Conservation (phyloP, 2,113 vertebrate genomes). For the Spilogale gracilis region DNA sequence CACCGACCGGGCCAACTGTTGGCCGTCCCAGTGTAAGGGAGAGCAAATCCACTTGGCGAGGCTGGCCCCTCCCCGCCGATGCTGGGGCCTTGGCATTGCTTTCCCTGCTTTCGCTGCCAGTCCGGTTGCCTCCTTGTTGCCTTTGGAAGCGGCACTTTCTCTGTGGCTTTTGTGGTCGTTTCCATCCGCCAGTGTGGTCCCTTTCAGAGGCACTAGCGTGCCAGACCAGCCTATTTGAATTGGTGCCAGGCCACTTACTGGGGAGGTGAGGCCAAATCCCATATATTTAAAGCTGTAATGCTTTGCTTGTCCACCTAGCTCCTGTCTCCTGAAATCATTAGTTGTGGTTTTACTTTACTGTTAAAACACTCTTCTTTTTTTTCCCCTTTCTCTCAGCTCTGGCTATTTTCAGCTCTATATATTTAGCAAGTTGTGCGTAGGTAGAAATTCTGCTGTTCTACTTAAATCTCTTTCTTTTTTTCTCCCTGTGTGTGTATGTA, state of each 20-base stretch:
- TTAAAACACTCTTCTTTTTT: slow-evolving; percentile 87
- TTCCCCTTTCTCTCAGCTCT: slow-evolving; percentile 77
- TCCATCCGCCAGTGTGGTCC: slow-evolving; percentile 93
- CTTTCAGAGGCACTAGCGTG: slow-evolving; percentile 86
- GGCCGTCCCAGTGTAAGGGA: neutral
- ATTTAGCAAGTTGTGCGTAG: slow-evolving; percentile 83
- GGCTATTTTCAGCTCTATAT: slow-evolving; percentile 85
- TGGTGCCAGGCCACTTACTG: slow-evolving; percentile 89
- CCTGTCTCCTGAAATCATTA: slow-evolving; percentile 91
- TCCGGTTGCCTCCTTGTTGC: slow-evolving; percentile 88
- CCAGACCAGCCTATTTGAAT: slow-evolving; percentile 90
- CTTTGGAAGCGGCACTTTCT: slow-evolving; percentile 88
- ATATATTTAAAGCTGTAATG: slow-evolving; percentile 90
- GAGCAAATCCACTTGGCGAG: slow-evolving; percentile 70
- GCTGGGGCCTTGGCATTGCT: slow-evolving; percentile 80
- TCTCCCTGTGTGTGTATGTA: neutral
- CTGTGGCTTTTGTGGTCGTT: slow-evolving; percentile 91
- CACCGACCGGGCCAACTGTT: neutral
- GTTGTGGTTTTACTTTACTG: slow-evolving; percentile 91
- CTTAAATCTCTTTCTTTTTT: slow-evolving; percentile 77
- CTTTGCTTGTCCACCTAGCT: slow-evolving; percentile 90
- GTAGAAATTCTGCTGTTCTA: slow-evolving; percentile 83
- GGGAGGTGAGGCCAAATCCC: slow-evolving; percentile 90
- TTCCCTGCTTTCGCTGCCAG: slow-evolving; percentile 82
- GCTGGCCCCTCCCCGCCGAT: slow-evolving; percentile 63